Percentiles rank a stretch among this genome's conserved stretches.
These are phyloP conservation scores for Drosophila pandora DNA, from an alignment of 1,140 invertebrate species.

Conservation along the genomic window DNA sequence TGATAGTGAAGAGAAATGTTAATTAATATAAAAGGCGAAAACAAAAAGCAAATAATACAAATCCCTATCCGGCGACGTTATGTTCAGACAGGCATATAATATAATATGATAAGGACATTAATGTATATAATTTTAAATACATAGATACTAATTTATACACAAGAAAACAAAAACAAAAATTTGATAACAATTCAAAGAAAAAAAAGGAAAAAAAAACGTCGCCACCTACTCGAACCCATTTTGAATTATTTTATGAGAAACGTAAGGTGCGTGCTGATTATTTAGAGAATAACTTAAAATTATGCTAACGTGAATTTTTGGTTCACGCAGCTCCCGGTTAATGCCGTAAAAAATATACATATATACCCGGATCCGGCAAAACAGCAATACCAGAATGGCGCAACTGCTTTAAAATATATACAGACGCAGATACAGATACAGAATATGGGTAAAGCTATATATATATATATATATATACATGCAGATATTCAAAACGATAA, in stretches of 20 bases:
- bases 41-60: slow-evolving; percentile 6
- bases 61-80: slow-evolving; percentile 60
- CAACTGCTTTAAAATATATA: slow-evolving; percentile 3
- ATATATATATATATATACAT: not conserved
- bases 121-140: slow-evolving; percentile 74
- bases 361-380: not conserved
- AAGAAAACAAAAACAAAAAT: slow-evolving; percentile 22
- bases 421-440: not conserved
- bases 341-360: slow-evolving; percentile 1
- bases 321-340: slow-evolving; percentile 20
- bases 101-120: slow-evolving; percentile 56
- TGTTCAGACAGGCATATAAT: slow-evolving; percentile 47
- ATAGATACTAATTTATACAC: slow-evolving; percentile 69
- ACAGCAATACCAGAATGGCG: slow-evolving; percentile 28
- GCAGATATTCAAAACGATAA: slow-evolving; percentile 1
- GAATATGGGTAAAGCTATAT: not conserved
- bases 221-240: slow-evolving; percentile 76
- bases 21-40: not conserved
- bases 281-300: slow-evolving; percentile 48
- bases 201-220: slow-evolving; percentile 44
- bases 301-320: slow-evolving; percentile 55
- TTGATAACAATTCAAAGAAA: slow-evolving; percentile 31
- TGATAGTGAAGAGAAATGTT: slow-evolving; percentile 15
- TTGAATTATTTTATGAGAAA: slow-evolving; percentile 67
- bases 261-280: slow-evolving; percentile 36